phyloP scores from a whole-genome alignment of 2,113 vertebrate species.

The Chascanopsetta lugubris region DNA sequence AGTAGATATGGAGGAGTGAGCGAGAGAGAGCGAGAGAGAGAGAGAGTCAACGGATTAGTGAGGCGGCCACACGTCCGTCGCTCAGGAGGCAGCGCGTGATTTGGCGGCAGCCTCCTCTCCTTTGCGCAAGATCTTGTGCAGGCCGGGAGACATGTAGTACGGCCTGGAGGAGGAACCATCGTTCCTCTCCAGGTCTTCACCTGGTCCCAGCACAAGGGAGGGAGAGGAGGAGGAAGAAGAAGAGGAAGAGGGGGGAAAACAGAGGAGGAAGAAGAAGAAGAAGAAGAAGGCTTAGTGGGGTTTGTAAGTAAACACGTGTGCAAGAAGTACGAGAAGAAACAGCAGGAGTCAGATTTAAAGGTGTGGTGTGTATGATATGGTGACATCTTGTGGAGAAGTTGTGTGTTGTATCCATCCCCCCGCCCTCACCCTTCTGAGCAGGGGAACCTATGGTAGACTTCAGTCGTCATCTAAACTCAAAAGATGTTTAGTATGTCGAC shows the following conservation, averaged over 20 bases:
- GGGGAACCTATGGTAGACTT: no score
- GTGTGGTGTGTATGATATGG: no score
- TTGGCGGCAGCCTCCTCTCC: slow-evolving; percentile 84
- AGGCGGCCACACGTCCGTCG: neutral
- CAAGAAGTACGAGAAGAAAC: slow-evolving; percentile 31
- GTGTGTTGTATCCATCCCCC: no score
- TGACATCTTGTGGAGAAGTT: no score
- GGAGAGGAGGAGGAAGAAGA: slow-evolving; percentile 16
- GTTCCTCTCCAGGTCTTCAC: slow-evolving; percentile 97
- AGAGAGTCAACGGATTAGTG: slow-evolving; percentile 45
- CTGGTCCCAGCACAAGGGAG: slow-evolving; percentile 68
- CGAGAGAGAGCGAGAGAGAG: slow-evolving; percentile 46
- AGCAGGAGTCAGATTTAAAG: slow-evolving; percentile 11
- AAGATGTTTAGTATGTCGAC: no score
- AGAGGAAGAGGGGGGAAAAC: slow-evolving; percentile 37
- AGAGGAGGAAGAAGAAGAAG: slow-evolving; percentile 39
- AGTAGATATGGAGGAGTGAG: slow-evolving; percentile 56
- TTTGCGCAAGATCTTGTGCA: slow-evolving; percentile 91
- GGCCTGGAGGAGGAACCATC: slow-evolving; percentile 92
- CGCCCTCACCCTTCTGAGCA: no score
- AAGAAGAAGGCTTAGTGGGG: slow-evolving; percentile 50
- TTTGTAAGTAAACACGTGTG: slow-evolving; percentile 24
- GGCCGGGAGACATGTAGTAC: slow-evolving; percentile 92
- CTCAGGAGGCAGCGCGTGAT: slow-evolving; percentile 80
- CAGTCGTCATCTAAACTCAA: no score